Conservation (phyloP, 2,888 invertebrate species). For the Capitulum mitella region DNA sequence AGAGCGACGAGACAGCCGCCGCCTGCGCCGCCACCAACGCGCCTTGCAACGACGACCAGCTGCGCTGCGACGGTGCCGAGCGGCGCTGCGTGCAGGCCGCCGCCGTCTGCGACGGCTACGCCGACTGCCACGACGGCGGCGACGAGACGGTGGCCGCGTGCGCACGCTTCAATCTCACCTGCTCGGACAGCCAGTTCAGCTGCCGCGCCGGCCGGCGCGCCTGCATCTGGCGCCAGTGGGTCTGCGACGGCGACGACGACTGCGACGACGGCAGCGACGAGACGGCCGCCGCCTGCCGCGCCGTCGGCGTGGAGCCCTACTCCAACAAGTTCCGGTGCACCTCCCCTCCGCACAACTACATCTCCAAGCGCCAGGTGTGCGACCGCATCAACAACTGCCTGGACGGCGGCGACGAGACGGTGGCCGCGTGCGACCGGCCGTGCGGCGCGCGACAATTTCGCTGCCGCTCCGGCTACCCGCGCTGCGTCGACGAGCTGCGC, state of each 20-base stretch:
- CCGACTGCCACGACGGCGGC: slow-evolving; percentile 29
- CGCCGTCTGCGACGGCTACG: slow-evolving; percentile 35
- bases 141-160: background rate
- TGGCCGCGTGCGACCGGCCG: slow-evolving; percentile 48
- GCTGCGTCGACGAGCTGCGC: background rate
- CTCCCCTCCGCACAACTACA: slow-evolving; percentile 52
- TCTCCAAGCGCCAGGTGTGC: slow-evolving; percentile 58
- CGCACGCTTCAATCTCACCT: no score
- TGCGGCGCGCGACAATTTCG: background rate
- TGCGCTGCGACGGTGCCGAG: slow-evolving; percentile 61
- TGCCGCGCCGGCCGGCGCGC: background rate
- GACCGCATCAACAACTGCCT: slow-evolving; percentile 34
- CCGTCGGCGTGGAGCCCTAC: slow-evolving; percentile 57
- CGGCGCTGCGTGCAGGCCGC: slow-evolving; percentile 49
- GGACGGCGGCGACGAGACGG: background rate
- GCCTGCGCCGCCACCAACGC: background rate
- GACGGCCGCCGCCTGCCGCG: slow-evolving; percentile 60
- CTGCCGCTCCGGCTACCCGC: background rate
- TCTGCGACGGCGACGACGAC: background rate
- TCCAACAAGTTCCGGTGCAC: slow-evolving; percentile 62
- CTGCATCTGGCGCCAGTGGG: background rate
- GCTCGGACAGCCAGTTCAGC: background rate
- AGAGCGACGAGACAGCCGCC: slow-evolving; percentile 57
- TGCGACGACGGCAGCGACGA: slow-evolving; percentile 58
- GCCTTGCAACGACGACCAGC: slow-evolving; percentile 77